Conservation (phyloP, 2,888 invertebrate species). For the Cartodere bifasciata region DNA sequence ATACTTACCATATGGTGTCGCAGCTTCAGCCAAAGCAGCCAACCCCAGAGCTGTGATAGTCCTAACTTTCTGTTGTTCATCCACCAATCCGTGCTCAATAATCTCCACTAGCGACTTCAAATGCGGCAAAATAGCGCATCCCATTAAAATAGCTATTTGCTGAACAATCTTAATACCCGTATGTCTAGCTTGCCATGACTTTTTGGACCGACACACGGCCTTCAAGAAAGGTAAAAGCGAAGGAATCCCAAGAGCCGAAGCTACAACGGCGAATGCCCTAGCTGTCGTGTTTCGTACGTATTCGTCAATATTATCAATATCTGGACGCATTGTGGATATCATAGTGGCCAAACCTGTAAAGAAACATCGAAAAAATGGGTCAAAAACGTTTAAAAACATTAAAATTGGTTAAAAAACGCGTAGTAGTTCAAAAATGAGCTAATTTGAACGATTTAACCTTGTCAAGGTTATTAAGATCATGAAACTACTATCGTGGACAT, state of each 20-base stretch:
- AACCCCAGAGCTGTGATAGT: constrained; percentile 98
- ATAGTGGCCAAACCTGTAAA: constrained; percentile 98
- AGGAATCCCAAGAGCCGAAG: constrained; percentile 96
- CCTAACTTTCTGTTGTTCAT: constrained; percentile 98
- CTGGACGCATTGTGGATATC: constrained; percentile 99
- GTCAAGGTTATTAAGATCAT: too few species aligned
- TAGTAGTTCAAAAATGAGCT: too few species aligned
- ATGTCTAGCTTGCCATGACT: constrained; percentile 97
- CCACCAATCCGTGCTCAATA: constrained; percentile 95
- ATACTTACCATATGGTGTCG: constrained; percentile 81
- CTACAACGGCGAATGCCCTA: constrained; percentile 98
- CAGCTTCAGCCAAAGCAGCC: constrained; percentile 97
- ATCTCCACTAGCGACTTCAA: constrained; percentile 96
- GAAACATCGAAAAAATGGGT: too few species aligned
- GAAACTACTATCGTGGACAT: too few species aligned
- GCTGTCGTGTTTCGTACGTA: constrained; percentile 99
- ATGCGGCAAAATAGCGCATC: constrained; percentile 98
- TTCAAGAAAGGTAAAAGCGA: constrained; percentile 92
- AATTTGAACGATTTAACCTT: too few species aligned
- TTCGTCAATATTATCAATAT: constrained; percentile 99
- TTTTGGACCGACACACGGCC: constrained; percentile 97
- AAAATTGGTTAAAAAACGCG: too few species aligned
- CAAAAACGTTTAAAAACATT: too few species aligned
- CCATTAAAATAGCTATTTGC: constrained; percentile 99
- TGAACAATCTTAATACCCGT: constrained; percentile 99